Evolutionary conservation across 2,888 invertebrate genomes (phyloP).

Genomic region (Tetramorium bicarinatum): DNA sequence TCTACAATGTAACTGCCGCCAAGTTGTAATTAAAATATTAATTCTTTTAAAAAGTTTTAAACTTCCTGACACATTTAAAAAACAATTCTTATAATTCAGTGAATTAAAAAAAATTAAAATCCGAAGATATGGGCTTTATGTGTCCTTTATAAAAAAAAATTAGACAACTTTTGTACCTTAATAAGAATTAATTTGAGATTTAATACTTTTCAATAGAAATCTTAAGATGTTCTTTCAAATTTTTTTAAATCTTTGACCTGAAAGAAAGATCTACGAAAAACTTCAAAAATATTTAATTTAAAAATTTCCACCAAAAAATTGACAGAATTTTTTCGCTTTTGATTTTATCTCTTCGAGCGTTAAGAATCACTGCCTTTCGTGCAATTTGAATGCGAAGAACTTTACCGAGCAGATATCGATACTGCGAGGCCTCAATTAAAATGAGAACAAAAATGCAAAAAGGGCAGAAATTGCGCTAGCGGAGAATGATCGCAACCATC

Average conservation of each 20-base stretch:
- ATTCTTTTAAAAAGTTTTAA: not conserved
- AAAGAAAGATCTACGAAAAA: not conserved
- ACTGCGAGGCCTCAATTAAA: not conserved
- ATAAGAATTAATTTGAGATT: not conserved
- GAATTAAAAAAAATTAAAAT: not conserved
- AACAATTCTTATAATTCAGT: not conserved
- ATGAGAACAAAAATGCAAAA: conserved; percentile 9
- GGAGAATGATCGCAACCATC: conserved; percentile 14
- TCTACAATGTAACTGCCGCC: not conserved
- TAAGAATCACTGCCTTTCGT: not conserved
- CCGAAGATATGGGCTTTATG: not conserved
- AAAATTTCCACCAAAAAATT: not conserved
- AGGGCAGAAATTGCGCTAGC: conserved; percentile 37
- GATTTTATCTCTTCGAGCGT: not conserved
- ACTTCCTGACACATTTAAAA: not conserved
- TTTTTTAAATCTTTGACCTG: not conserved
- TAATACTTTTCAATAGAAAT: not conserved
- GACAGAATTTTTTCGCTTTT: not conserved
- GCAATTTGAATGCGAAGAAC: not conserved
- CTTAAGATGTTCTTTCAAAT: not conserved
- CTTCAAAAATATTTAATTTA: not conserved
- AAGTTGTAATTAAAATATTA: not conserved
- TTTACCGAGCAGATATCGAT: not conserved
- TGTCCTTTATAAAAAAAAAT: not conserved
- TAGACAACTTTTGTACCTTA: not conserved